Conservation (phyloP, 37 sponge, comb jelly and placozoan species). For the Ephydatia muelleri region DNA sequence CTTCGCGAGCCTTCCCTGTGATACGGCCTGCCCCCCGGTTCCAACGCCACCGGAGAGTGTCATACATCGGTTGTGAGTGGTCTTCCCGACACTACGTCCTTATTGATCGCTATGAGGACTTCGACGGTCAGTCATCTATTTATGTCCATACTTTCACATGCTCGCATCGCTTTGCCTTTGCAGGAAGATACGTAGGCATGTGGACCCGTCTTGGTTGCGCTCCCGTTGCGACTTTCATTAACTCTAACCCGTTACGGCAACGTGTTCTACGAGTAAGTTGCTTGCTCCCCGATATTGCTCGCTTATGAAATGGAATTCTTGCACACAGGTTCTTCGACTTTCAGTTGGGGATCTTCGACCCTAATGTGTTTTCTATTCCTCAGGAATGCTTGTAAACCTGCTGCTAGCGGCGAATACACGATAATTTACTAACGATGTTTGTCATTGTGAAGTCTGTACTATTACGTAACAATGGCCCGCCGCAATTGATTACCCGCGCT, state of each 20-base stretch:
- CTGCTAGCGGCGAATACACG: background rate
- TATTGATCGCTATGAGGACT: conserved; percentile 12
- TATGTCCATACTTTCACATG: background rate
- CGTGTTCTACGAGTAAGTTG: conserved; percentile 3
- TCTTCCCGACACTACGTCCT: conserved; percentile 16
- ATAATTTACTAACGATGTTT: no score
- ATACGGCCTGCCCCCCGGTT: conserved; percentile 36
- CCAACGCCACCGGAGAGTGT: conserved; percentile 20
- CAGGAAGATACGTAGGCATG: conserved; percentile 5
- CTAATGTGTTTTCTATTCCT: conserved; percentile 54
- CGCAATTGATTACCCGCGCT: no score
- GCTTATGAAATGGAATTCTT: background rate
- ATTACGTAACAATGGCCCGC: no score
- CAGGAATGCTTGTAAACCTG: conserved; percentile 16
- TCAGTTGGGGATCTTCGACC: conserved; percentile 29
- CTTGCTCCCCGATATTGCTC: background rate
- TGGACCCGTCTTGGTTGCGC: conserved; percentile 30
- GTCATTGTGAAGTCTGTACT: no score
- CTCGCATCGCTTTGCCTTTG: background rate
- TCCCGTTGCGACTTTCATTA: conserved; percentile 23
- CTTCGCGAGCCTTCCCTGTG: conserved; percentile 32
- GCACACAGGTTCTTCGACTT: conserved; percentile 63
- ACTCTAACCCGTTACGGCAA: background rate
- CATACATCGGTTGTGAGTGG: conserved; percentile 52
- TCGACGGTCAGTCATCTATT: background rate